Conservation (phyloP, 2,888 invertebrate species). For the Saturnia japonica region DNA sequence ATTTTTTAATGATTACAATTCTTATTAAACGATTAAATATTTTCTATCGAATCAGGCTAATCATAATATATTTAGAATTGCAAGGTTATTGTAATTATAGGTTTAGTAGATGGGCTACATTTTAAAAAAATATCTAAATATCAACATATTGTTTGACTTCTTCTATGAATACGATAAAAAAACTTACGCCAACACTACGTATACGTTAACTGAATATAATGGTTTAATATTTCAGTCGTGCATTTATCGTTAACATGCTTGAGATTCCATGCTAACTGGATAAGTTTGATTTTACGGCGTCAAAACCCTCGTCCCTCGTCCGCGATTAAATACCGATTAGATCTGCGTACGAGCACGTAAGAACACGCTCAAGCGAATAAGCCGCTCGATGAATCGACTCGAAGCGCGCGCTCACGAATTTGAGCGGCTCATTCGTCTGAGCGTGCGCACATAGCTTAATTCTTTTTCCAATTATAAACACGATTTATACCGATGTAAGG, state of each 20-base stretch:
- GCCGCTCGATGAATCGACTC: background rate
- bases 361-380: background rate
- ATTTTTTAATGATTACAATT: slow-evolving; percentile 11
- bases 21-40: slow-evolving; percentile 6
- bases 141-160: background rate
- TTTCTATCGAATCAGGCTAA: slow-evolving; percentile 32
- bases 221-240: no score
- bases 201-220: background rate
- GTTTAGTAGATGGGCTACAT: no score
- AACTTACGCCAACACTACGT: no score
- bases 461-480: no score
- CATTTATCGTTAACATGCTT: background rate
- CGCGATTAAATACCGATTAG: background rate
- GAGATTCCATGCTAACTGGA: background rate
- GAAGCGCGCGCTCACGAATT: background rate
- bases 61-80: slow-evolving; percentile 15
- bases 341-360: no score
- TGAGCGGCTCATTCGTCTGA: no score
- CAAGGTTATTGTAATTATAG: background rate
- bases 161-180: no score
- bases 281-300: background rate
- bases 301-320: background rate
- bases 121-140: no score
- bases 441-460: no score
- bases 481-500: no score